Conservation (phyloP, 2,113 vertebrate species). For the Phaethon lepturus region DNA sequence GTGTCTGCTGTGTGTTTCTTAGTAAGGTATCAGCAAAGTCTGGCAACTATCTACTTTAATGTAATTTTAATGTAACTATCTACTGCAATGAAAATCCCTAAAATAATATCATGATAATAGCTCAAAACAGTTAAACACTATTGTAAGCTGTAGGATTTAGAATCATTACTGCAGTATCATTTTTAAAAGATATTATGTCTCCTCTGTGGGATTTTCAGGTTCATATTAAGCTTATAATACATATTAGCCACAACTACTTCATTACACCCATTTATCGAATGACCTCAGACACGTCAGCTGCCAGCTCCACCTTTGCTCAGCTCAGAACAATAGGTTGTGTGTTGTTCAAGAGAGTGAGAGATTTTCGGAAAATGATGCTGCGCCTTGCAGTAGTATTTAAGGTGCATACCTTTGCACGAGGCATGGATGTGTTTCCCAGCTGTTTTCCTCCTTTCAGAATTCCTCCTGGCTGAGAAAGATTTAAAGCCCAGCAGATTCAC, state of each 20-base stretch:
- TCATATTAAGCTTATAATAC: slow-evolving; percentile 42
- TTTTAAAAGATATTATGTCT: slow-evolving; percentile 11
- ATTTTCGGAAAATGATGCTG: slow-evolving; percentile 57
- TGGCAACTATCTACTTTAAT: slow-evolving; percentile 12
- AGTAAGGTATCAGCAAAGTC: slow-evolving; percentile 13
- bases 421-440: slow-evolving; percentile 62
- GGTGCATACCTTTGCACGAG: slow-evolving; percentile 36
- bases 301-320: slow-evolving; percentile 70
- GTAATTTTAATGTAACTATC: slow-evolving; percentile 44
- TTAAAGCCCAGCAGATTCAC: neutral
- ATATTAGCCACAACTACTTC: slow-evolving; percentile 67
- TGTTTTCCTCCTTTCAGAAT: slow-evolving; percentile 38
- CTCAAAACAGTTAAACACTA: slow-evolving; percentile 18
- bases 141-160: slow-evolving; percentile 27
- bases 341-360: slow-evolving; percentile 75
- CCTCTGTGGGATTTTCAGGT: slow-evolving; percentile 50
- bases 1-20: neutral
- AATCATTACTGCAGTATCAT: slow-evolving; percentile 2
- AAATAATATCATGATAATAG: slow-evolving; percentile 42
- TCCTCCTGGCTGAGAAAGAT: slow-evolving; percentile 36
- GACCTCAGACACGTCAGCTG: slow-evolving; percentile 67
- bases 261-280: slow-evolving; percentile 59
- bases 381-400: neutral
- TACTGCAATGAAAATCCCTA: slow-evolving; percentile 47
- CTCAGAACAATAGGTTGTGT: slow-evolving; percentile 41